Conservation (phyloP, 2,888 invertebrate genomes). For the Pegoplata infirma region DNA sequence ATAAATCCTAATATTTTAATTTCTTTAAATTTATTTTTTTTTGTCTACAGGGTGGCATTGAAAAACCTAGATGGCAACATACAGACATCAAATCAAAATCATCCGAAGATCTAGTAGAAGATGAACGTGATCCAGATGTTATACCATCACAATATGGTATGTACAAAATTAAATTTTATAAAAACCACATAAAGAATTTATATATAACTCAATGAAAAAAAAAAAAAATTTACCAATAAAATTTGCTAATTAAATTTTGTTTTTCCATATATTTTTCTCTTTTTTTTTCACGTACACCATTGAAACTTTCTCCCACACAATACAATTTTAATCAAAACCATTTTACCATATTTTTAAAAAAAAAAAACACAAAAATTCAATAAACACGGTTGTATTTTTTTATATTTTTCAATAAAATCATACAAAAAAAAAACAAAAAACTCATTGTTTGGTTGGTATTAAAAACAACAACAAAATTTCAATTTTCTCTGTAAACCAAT, state of each 20-base stretch:
- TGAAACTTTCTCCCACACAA: neutral
- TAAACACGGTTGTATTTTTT: conserved; percentile 45
- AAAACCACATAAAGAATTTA: too few relatives aligned
- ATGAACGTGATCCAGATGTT: conserved; percentile 83
- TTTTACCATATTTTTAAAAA: conserved; percentile 25
- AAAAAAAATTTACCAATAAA: conserved; percentile 12
- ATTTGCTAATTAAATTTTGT: conserved; percentile 41
- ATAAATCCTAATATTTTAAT: too few relatives aligned
- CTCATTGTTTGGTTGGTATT: conserved; percentile 29
- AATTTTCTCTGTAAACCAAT: conserved; percentile 60
- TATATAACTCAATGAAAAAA: conserved; percentile 61
- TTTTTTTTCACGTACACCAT: neutral
- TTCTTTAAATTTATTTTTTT: too few relatives aligned
- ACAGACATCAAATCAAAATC: conserved; percentile 79
- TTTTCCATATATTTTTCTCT: conserved; percentile 4
- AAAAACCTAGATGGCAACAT: conserved; percentile 78
- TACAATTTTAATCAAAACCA: conserved; percentile 59
- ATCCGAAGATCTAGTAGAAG: conserved; percentile 76
- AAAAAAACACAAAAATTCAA: conserved; percentile 29
- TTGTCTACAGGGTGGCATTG: conserved; percentile 71
- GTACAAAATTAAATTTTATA: conserved; percentile 64
- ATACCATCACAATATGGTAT: conserved; percentile 87
- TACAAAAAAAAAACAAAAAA: conserved; percentile 7
- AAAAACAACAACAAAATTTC: conserved; percentile 52
- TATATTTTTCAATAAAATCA: conserved; percentile 14